Conservation (phyloP, 2,888 invertebrate species). For the Caenorhabditis sp. region DNA sequence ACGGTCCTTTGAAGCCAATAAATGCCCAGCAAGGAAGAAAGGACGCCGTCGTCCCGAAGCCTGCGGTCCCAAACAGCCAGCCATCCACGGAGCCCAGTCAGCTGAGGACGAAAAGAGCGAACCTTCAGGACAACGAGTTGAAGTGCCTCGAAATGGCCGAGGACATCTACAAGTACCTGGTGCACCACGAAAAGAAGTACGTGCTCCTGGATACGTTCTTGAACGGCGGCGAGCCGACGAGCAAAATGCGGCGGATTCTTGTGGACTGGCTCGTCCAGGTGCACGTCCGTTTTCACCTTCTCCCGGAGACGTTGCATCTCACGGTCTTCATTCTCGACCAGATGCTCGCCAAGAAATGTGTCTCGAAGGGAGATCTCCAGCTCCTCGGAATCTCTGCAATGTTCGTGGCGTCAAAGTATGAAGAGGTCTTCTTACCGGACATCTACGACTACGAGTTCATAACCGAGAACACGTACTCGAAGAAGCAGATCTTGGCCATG, state of each 20-base stretch:
- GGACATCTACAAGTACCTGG: constrained; percentile 85
- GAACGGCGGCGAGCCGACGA: constrained; percentile 81
- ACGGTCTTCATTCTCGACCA: constrained; percentile 91
- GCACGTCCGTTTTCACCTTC: constrained; percentile 85
- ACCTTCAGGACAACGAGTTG: constrained; percentile 42
- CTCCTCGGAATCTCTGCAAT: constrained; percentile 80
- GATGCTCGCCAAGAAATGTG: constrained; percentile 85
- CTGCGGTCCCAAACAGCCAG: background rate
- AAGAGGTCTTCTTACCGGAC: constrained; percentile 92
- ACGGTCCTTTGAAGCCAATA: constrained; percentile 35
- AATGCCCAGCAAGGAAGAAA: constrained; percentile 14
- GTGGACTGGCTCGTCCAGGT: constrained; percentile 90
- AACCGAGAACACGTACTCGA: constrained; percentile 89
- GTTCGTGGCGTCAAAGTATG: constrained; percentile 93
- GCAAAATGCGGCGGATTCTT: constrained; percentile 90
- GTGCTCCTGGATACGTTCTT: constrained; percentile 52
- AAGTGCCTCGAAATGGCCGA: constrained; percentile 86
- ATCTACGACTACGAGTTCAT: constrained; percentile 91
- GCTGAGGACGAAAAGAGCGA: constrained; percentile 18
- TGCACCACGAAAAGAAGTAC: constrained; percentile 54
- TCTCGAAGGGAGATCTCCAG: constrained; percentile 64
- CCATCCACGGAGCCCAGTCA: background rate
- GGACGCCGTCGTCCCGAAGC: constrained; percentile 13
- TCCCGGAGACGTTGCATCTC: constrained; percentile 91
- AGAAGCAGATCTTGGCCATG: constrained; percentile 79